Evolutionary conservation across 2,888 invertebrate genomes (phyloP), one percentile per base, ranked within the genome.

Genomic region (Chrysolina americana): DNA sequence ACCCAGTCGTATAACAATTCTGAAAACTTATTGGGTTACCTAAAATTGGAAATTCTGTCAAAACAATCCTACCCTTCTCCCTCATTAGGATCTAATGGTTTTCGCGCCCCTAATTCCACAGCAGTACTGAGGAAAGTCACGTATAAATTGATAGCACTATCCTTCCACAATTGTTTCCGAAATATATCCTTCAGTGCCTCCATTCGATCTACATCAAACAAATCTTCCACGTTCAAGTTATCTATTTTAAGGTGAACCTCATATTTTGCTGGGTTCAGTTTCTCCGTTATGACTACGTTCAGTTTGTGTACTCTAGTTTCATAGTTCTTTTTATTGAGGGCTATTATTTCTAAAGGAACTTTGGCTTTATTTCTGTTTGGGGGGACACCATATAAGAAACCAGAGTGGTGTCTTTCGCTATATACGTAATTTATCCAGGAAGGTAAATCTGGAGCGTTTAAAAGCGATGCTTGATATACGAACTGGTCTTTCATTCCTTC

Each of bases 241-340:
- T 96, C 94, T 65, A 97, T 95, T 88, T 97, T 97, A 83, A 97
- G 89, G 85, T 96, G 94, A 6, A 96, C 93, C 83, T 96, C 93
- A 85, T 94, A 93, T 59, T 91, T 91, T 0, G 95, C 93, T 77
- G 93, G 91, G 79, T 91, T 92, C 74, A 90, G 88, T 83, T 94
- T 95, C 17, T 92, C 91, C 3, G 90, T 89, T 15, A 96, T 90
- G 11, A 76, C 59, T 9, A 80, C 62, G 0, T 91, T 90, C 10
- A 95, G 85, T 0, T 92, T 88, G 53, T 91, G 89, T 21, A 91
- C 90, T 0, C 93, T 89, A 0, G 95, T 95, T 83, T 95, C 94
- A 85, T 94, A 96, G 65, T 93, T 94, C 83, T 92, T 92, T 8
- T 93, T 91, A 87, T 96, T 95, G 62, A 95, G 85, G 0, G 94